Conservation (phyloP, 2,113 vertebrate species). For the Stercorarius parasiticus region DNA sequence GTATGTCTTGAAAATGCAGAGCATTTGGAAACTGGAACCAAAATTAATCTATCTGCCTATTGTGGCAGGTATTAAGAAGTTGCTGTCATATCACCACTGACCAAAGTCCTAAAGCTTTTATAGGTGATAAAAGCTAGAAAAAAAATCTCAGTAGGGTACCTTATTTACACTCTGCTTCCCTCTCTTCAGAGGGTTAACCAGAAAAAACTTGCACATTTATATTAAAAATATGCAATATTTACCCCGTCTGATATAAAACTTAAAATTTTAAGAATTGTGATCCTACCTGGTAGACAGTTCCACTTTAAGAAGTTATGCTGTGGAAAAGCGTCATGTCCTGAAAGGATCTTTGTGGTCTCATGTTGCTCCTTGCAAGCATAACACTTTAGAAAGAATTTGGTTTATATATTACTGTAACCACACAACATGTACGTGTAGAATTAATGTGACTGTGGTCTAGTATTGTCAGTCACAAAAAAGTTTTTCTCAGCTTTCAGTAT, state of each 20-base stretch:
- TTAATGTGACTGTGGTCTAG: conserved; percentile 20
- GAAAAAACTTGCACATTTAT: conserved; percentile 61
- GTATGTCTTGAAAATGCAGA: background rate
- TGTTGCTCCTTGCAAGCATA: conserved; percentile 6
- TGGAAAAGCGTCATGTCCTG: background rate
- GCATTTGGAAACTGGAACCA: background rate
- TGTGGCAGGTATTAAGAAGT: background rate
- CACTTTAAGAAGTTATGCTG: background rate
- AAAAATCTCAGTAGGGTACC: background rate
- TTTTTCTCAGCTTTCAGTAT: conserved; percentile 61
- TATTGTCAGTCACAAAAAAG: conserved; percentile 32
- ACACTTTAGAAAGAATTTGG: background rate
- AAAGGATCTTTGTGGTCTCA: conserved; percentile 15
- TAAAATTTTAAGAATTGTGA: background rate
- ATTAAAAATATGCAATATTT: conserved; percentile 63
- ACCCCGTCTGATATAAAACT: background rate
- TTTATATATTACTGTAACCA: conserved; percentile 5
- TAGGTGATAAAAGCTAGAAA: background rate
- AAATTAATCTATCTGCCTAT: background rate
- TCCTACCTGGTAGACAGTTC: conserved; percentile 14
- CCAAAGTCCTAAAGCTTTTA: conserved; percentile 19
- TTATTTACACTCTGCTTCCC: background rate
- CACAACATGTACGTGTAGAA: background rate
- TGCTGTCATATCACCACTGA: background rate
- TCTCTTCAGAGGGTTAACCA: conserved; percentile 16